A percentile compares a stretch with the other conserved stretches of the same genome.
These are phyloP conservation scores for Elanus axillaris DNA, from an alignment of 2,113 vertebrate species.

Conservation along the genomic window DNA sequence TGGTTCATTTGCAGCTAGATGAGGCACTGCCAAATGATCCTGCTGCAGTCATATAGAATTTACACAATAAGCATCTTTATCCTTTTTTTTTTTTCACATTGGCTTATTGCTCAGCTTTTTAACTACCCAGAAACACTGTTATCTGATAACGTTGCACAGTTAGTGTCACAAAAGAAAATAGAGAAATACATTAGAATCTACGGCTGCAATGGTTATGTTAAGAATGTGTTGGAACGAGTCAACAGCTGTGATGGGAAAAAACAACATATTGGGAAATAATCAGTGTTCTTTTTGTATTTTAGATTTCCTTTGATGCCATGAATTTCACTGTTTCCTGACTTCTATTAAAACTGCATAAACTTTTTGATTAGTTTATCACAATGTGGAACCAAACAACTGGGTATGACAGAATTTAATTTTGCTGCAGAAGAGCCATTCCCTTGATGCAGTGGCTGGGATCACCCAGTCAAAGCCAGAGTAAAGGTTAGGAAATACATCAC, in stretches of 20 bases:
- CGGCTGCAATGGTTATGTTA: background rate
- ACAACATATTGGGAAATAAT: background rate
- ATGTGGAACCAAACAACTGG: constrained; percentile 34
- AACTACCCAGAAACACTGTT: background rate
- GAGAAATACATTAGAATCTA: background rate
- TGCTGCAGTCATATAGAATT: background rate
- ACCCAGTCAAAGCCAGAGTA: constrained; percentile 51
- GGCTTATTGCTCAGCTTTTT: background rate
- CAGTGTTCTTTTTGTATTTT: background rate
- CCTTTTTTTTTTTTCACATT: background rate
- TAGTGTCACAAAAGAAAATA: background rate
- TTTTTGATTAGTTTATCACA: constrained; percentile 56
- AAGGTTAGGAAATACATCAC: constrained; percentile 60
- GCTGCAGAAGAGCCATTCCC: constrained; percentile 22
- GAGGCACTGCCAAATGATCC: background rate
- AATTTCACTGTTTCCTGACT: constrained; percentile 29
- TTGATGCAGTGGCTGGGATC: constrained; percentile 19
- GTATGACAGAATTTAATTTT: constrained; percentile 61
- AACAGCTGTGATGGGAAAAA: background rate
- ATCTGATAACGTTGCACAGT: background rate
- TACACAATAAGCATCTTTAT: background rate
- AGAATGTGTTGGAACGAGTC: background rate
- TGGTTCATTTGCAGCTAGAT: background rate
- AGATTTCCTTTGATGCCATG: constrained; percentile 15
- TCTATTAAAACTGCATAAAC: constrained; percentile 49